Evolutionary conservation across 2,888 invertebrate genomes (phyloP).

Genomic region (Dryocosmus kuriphilus): DNA sequence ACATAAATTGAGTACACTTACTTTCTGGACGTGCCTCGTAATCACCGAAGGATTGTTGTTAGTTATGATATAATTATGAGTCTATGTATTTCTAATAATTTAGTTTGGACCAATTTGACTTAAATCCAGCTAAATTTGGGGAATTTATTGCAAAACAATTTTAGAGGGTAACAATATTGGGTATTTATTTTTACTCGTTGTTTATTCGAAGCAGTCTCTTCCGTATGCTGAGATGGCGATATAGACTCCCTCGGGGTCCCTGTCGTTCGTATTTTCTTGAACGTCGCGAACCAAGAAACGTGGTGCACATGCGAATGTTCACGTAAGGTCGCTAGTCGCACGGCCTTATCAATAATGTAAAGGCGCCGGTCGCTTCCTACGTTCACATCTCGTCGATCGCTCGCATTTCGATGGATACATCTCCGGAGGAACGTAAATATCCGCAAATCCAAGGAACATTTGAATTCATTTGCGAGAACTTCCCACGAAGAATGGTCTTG

Average conservation of each 20-base stretch:
- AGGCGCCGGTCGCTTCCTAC: slow-evolving; percentile 1
- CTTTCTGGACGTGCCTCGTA: too few species aligned
- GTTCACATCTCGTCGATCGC: slow-evolving; percentile 51
- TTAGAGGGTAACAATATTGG: too few species aligned
- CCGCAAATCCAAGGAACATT: slow-evolving; percentile 46
- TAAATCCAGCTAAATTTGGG: too few species aligned
- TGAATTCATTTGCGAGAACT: slow-evolving; percentile 62
- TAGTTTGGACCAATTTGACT: too few species aligned
- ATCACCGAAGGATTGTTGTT: too few species aligned
- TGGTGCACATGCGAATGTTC: slow-evolving; percentile 17
- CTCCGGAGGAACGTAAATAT: slow-evolving; percentile 3
- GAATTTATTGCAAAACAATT: too few species aligned
- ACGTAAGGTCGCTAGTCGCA: slow-evolving; percentile 18
- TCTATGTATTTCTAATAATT: too few species aligned
- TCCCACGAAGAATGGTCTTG: slow-evolving; percentile 51
- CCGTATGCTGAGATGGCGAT: too few species aligned
- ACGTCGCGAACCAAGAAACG: slow-evolving; percentile 12
- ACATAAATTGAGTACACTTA: too few species aligned
- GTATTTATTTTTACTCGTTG: too few species aligned
- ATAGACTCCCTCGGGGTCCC: background rate
- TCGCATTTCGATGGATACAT: slow-evolving; percentile 19
- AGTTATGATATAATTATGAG: too few species aligned
- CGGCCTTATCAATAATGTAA: slow-evolving; percentile 28
- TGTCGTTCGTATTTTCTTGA: slow-evolving; percentile 5
- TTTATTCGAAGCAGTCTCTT: too few species aligned